Base-by-base conservation (phyloP, 2,888 invertebrate species). In the Aspidiotus destructor region DNA sequence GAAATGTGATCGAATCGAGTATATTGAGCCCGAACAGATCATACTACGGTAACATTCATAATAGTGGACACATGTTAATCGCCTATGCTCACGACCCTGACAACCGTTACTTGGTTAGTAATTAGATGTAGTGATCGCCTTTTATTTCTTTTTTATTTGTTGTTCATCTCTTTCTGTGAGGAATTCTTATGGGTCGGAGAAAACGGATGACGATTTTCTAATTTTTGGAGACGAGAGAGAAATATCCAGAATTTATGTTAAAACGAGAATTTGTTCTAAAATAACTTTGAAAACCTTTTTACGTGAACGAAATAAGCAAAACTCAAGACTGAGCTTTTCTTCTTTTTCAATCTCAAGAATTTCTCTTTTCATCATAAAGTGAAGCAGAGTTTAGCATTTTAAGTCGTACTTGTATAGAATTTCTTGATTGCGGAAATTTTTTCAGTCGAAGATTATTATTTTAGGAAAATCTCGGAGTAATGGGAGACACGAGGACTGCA, bases 401-500 rank as follows among this genome's bases (percentile, higher is more conserved):
- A n/a, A n/a, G n/a, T n/a, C n/a, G n/a, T n/a, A n/a, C n/a, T n/a
- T n/a, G n/a, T n/a, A n/a, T n/a, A n/a, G n/a, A n/a, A n/a, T 60
- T 40, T 60, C 11, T 60, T 40, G 41, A 15, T 10, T 13, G 17
- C 5, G 13, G 13, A 40, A 2, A 2, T 2, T 11, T 60, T 8
- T 13, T 7, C 7, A 40, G 28, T 15, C 53, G 15, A 42, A 1
- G 40, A 58, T 58, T 58, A 8, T 28, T 17, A 16, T 41, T 15
- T 61, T 28, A 89, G 86, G 91, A 92, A 78, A 83, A 84, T 60
- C 87, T 87, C 74, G 86, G 87, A 53, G 86, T 89, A 41, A 91
- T 92, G 84, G 90, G 89, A 0, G 91, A 91, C 75, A 84, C 88
- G 0, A 84, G 89, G 0, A 90, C 90, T 0, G 88, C 91, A 0